phyloP scores from a whole-genome alignment of 2,113 vertebrate genomes.

The Ptilorrhoa leucosticta region DNA sequence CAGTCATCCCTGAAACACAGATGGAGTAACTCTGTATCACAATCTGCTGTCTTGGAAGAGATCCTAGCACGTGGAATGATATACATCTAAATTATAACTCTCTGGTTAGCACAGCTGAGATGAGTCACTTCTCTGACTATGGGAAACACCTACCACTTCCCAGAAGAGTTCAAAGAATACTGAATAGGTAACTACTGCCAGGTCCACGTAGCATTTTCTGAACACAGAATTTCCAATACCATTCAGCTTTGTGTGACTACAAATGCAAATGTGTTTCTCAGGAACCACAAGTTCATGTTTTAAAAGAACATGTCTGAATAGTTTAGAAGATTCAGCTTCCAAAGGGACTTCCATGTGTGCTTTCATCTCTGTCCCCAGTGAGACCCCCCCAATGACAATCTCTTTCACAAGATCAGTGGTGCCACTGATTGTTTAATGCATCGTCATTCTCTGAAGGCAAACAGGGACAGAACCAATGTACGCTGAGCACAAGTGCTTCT shows the following conservation, averaged over 20 bases:
- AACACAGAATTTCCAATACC: background rate
- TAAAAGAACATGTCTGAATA: background rate
- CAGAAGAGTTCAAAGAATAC: background rate
- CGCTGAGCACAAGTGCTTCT: background rate
- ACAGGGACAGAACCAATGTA: background rate
- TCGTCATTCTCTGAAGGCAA: background rate
- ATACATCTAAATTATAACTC: background rate
- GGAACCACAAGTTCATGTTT: background rate
- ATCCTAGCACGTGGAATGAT: background rate
- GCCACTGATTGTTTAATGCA: background rate
- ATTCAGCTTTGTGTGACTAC: background rate
- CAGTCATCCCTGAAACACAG: background rate
- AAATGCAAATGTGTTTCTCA: background rate
- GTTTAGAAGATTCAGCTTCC: background rate
- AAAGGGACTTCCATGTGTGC: background rate
- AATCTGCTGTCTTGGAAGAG: slow-evolving; percentile 32
- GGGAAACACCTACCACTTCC: background rate
- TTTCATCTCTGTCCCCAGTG: background rate
- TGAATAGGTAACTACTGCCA: background rate
- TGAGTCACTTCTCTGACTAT: background rate
- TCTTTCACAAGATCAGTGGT: background rate
- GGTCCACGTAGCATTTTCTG: background rate
- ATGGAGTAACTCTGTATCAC: slow-evolving; percentile 1
- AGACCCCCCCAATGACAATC: background rate
- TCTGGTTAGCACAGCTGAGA: slow-evolving; percentile 12